These are phyloP conservation scores for Sebastes wilsoni DNA, from an alignment of 2,797 vertebrate genomes.

Conservation along the genomic window DNA sequence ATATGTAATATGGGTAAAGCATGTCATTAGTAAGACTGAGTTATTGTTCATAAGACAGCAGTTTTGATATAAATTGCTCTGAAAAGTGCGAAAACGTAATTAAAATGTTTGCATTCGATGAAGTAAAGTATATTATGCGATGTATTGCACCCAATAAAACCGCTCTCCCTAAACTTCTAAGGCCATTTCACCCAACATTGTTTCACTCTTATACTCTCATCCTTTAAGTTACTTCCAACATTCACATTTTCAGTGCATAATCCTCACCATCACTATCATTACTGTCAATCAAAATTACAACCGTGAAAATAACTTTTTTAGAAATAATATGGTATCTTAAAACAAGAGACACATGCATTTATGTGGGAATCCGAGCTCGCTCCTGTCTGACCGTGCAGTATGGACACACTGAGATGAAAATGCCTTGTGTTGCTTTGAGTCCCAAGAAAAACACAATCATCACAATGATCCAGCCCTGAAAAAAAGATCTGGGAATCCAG, in stretches of 20 bases:
- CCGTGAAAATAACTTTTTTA: neutral
- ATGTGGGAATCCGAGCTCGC: constrained; percentile 11
- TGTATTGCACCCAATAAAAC: constrained; percentile 48
- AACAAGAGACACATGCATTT: constrained; percentile 68
- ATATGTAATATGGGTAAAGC: constrained; percentile 13
- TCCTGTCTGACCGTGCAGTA: constrained; percentile 40
- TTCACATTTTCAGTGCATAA: constrained; percentile 41
- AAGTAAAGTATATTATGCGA: constrained; percentile 26
- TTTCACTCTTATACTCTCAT: constrained; percentile 28
- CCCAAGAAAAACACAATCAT: constrained; percentile 24
- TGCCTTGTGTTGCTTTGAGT: constrained; percentile 22
- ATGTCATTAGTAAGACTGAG: constrained; percentile 52
- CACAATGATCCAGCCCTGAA: constrained; percentile 58
- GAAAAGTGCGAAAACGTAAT: constrained; percentile 65
- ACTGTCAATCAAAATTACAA: constrained; percentile 23
- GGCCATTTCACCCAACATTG: constrained; percentile 58
- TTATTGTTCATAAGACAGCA: constrained; percentile 48
- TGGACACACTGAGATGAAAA: constrained; percentile 37
- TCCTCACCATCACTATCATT: constrained; percentile 3
- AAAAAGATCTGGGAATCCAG: constrained; percentile 20
- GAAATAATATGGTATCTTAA: constrained; percentile 35
- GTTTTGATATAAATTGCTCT: constrained; percentile 46
- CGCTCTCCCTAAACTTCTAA: constrained; percentile 46
- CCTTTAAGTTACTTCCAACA: constrained; percentile 23
- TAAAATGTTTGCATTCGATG: constrained; percentile 46